These are phyloP conservation scores for Eupithecia inturbata DNA, from an alignment of 2,888 invertebrate species.

Conservation along the genomic window DNA sequence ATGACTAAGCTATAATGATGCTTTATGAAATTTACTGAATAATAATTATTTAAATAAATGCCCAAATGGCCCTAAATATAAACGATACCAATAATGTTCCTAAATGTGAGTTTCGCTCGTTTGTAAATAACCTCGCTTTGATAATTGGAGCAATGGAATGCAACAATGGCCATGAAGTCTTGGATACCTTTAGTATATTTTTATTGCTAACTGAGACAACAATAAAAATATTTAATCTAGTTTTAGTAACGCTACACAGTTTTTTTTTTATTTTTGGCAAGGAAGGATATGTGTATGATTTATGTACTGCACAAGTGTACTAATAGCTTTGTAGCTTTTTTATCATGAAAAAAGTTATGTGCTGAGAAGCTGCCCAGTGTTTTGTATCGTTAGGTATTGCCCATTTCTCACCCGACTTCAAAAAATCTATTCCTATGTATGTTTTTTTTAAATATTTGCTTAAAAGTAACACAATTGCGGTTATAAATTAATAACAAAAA, in stretches of 20 bases:
- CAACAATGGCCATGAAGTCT: conserved; percentile 61
- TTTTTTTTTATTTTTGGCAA: neutral
- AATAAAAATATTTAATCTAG: conserved; percentile 3
- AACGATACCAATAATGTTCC: neutral
- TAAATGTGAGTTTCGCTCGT: conserved; percentile 13
- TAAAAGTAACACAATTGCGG: too few species aligned
- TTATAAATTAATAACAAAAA: too few species aligned
- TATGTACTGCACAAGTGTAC: neutral
- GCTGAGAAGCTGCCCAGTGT: too few species aligned
- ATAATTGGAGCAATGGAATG: conserved; percentile 65
- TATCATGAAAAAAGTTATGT: too few species aligned
- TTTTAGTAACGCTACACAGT: neutral
- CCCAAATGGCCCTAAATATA: neutral
- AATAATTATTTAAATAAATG: neutral
- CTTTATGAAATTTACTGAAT: neutral
- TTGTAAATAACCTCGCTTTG: conserved; percentile 58
- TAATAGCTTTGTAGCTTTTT: too few species aligned
- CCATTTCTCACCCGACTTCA: too few species aligned
- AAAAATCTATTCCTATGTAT: too few species aligned
- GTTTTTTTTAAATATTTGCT: too few species aligned
- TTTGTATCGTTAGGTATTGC: too few species aligned
- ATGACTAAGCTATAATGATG: too few species aligned
- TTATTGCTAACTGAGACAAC: conserved; percentile 2
- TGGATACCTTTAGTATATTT: conserved; percentile 22
- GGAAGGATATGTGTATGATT: neutral